These are phyloP conservation scores for Eutolmus rufibarbis DNA, from an alignment of 2,888 invertebrate species.

Conservation along the genomic window DNA sequence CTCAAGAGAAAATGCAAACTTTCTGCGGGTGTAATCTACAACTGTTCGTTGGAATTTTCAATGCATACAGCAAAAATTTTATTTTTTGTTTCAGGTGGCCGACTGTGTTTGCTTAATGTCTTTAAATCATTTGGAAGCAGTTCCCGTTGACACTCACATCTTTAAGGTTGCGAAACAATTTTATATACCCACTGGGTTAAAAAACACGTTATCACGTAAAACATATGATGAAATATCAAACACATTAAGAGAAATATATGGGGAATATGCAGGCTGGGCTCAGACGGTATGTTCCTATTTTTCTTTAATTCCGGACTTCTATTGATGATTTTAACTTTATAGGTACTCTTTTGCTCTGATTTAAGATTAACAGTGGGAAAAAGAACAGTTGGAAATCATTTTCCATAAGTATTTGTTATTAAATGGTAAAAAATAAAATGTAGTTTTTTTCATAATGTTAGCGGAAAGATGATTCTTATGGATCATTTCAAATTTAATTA, in stretches of 20 bases:
- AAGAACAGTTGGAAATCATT: not conserved
- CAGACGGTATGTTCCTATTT: slow-evolving; percentile 75
- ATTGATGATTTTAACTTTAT: not conserved
- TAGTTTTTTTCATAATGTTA: not conserved
- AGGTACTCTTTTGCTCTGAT: not conserved
- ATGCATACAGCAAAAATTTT: too few relatives aligned
- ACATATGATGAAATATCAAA: slow-evolving; percentile 83
- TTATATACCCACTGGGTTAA: slow-evolving; percentile 66
- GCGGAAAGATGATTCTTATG: too few relatives aligned
- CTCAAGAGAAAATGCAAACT: too few relatives aligned
- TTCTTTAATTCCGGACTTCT: not conserved
- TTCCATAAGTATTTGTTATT: not conserved
- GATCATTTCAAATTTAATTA: too few relatives aligned
- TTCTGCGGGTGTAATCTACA: too few relatives aligned
- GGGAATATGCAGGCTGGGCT: slow-evolving; percentile 92
- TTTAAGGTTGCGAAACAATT: slow-evolving; percentile 85
- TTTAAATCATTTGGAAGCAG: slow-evolving; percentile 82
- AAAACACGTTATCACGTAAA: not conserved
- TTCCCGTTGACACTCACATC: slow-evolving; percentile 97
- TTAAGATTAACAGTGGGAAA: not conserved
- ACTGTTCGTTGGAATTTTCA: too few relatives aligned
- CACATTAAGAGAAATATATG: slow-evolving; percentile 81
- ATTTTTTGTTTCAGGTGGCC: slow-evolving; percentile 75
- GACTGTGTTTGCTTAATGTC: slow-evolving; percentile 99
- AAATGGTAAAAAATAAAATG: not conserved